Conservation (phyloP, 2,888 invertebrate genomes). For the Andrena hattorfiana region DNA sequence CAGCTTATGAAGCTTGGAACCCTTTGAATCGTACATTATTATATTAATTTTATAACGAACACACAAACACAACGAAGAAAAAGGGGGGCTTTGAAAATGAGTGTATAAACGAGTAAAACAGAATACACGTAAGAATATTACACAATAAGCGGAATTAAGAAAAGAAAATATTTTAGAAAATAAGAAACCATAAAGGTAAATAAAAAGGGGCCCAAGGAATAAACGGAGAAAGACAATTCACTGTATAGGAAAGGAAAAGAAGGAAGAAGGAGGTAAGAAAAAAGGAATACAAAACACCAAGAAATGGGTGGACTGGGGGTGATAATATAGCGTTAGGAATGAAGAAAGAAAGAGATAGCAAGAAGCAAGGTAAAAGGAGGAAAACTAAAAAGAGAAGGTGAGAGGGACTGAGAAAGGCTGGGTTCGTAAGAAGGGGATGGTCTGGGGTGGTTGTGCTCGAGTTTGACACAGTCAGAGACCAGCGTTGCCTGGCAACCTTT, state of each 20-base stretch:
- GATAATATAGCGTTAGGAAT: constrained; percentile 11
- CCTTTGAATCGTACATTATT: too few relatives aligned
- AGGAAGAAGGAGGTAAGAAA: neutral
- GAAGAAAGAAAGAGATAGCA: constrained; percentile 21
- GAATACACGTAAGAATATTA: neutral
- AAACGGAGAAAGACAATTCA: constrained; percentile 27
- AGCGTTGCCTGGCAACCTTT: constrained; percentile 82
- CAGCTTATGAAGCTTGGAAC: too few relatives aligned
- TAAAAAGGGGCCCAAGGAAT: neutral
- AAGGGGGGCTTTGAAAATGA: neutral
- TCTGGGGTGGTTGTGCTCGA: constrained; percentile 70
- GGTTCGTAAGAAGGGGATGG: constrained; percentile 65
- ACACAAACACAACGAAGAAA: too few relatives aligned
- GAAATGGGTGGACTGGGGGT: neutral
- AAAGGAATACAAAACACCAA: neutral
- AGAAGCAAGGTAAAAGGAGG: constrained; percentile 35
- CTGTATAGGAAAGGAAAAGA: constrained; percentile 10
- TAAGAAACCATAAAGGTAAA: constrained; percentile 7
- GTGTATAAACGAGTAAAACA: neutral
- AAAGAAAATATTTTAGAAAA: constrained; percentile 32
- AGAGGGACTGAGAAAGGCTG: constrained; percentile 13
- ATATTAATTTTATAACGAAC: too few relatives aligned
- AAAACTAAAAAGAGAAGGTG: constrained; percentile 13
- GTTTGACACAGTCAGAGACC: constrained; percentile 84
- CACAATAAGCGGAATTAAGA: neutral